Evolutionary conservation across 30 jellyfish, hydroid and myxozoan species (phyloP), one percentile per base, ranked within the genome.

Genomic region (Nemopilema nomurai): DNA sequence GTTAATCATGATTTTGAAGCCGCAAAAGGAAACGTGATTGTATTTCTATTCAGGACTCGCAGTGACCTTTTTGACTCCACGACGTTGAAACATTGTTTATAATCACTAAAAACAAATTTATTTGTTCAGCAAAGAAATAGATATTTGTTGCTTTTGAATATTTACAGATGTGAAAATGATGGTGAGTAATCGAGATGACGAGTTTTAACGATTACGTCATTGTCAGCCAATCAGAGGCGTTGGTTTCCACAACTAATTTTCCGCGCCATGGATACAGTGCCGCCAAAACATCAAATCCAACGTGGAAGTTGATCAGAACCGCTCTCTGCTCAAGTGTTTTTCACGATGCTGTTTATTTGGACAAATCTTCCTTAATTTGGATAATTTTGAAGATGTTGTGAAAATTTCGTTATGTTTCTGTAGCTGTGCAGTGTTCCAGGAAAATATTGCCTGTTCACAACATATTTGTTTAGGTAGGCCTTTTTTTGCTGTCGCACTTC

Each of bases 181-280:
- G 57, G 13, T 41, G 57, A 41, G 57, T 41, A 41, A 41, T 41
- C 57, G 18, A 13, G 18, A 22, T 13, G 23, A 16, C 29, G 30
- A 76, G 50, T 49, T 49, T 51, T 27, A 24, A 4, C 77, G 62
- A 51, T 30, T 52, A 57, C 87, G 75, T 77, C 87, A 77, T 77
- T 50, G 19, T 1, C 53, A 51, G 22, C 77, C 85, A 74, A 74
- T 74, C 85, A 74, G 74, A 41, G 51, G 21, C 23, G 41, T 49
- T 53, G 16, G 1, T 77, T 77, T 20, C 1, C n/a, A 51, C 62
- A 19, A 33, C 52, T 27, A 62, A 9, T 57, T 77, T 52, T 77
- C 87, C 87, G 87, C 87, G 87, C 87, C 49, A 77, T 77, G 87
- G 87, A 53, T 77, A 77, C 87, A 72, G 31, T 26, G 63, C 71